phyloP scores from a whole-genome alignment of 1,140 invertebrate species.

The Drepana arcuata region DNA sequence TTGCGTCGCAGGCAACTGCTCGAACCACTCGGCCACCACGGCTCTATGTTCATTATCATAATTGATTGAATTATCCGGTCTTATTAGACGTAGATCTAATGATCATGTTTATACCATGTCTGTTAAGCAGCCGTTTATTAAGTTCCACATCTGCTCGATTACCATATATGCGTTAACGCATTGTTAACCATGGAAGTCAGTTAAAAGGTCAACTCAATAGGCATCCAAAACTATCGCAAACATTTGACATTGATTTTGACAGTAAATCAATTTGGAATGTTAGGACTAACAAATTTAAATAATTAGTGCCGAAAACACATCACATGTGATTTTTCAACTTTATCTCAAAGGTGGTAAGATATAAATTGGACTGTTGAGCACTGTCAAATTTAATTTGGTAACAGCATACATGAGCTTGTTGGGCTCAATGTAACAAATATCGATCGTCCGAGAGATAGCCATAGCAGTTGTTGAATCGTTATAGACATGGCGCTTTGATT shows the following conservation, averaged over 20 bases:
- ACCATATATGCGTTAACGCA: constrained; percentile 24
- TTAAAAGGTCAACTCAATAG: constrained; percentile 41
- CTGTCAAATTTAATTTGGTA: constrained; percentile 5
- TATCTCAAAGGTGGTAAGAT: constrained; percentile 4
- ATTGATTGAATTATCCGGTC: too few relatives aligned
- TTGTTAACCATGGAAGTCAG: constrained; percentile 17
- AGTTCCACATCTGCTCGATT: constrained; percentile 19
- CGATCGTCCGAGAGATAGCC: constrained; percentile 58
- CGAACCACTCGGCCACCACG: too few relatives aligned
- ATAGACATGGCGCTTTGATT: constrained; percentile 65
- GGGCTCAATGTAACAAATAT: constrained; percentile 58
- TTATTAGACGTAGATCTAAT: too few relatives aligned
- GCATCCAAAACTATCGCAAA: constrained; percentile 42
- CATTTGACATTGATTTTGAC: constrained; percentile 55
- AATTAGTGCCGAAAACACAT: not conserved
- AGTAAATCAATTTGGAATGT: constrained; percentile 53
- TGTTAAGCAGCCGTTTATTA: too few relatives aligned
- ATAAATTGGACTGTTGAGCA: constrained; percentile 4
- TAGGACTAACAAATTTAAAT: constrained; percentile 1
- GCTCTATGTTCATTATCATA: too few relatives aligned
- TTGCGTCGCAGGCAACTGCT: too few relatives aligned
- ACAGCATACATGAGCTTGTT: constrained; percentile 17
- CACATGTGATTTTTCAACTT: not conserved
- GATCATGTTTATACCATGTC: too few relatives aligned
- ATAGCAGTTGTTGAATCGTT: constrained; percentile 59